Base-by-base conservation (phyloP, 2,888 invertebrate species). In the Parnassius smintheus region DNA sequence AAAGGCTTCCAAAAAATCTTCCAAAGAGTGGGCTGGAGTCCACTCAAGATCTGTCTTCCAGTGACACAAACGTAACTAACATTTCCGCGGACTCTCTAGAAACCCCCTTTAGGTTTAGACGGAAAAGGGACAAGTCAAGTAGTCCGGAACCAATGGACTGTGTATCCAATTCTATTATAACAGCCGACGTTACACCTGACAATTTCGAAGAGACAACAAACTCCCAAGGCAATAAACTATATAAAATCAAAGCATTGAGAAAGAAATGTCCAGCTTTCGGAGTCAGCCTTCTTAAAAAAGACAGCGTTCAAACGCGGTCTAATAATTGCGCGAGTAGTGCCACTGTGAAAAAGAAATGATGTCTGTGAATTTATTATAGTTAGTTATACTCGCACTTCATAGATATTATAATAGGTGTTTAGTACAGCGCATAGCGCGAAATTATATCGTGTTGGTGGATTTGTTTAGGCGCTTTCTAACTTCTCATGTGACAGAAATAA, bases 271-370 rank as follows among this genome's bases (percentile, higher is more conserved):
- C 90, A 4, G 81, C 86, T 1, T 87, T 89, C 62, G 87, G 88
- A 0, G 85, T 86, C 0, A 84, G 86, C 70, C 71, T 88, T 64
- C 66, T 87, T 4, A 91, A 92, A 70, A 92, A 91, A 60, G 92
- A 92, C 8, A 88, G 90, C 61, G 75, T 91, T 8, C 90, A 91
- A 65, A 92, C 92, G 1, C 81, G 92, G 64, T 88, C 91, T 70
- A 89, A 85, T 82, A 89, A 85, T 76, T 82, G 85, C 65, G 85
- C 88, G 12, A 83, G 85, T 61, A 81, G 81, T 66, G 84, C 90
- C 13, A 85, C 86, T 1, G 91, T 85, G 1, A 92, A 91, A 71
- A 92, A 92, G 80, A 92, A 92, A 92, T 92, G 92, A 92, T 91
- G 81, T 81, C 76, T 65, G 75, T 72, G 74, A 41, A 76, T 64